These are phyloP conservation scores for Allophyes oxyacanthae DNA, from an alignment of 2,888 invertebrate species.

Conservation along the genomic window DNA sequence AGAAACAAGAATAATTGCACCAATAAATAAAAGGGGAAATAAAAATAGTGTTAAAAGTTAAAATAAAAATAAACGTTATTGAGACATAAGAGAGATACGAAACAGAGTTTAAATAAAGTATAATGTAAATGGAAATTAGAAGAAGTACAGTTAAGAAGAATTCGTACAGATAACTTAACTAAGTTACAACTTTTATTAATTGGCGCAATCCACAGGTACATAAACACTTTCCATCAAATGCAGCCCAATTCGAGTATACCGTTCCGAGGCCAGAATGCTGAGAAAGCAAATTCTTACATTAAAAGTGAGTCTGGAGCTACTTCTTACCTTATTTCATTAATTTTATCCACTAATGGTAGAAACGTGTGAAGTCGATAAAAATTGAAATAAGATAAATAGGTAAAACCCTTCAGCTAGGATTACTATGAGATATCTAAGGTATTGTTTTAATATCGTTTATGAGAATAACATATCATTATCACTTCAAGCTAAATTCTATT, in stretches of 20 bases:
- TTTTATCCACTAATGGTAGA: slow-evolving; percentile 63
- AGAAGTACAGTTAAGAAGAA: slow-evolving; percentile 21
- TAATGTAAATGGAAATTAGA: slow-evolving; percentile 38
- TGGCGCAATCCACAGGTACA: slow-evolving; percentile 86
- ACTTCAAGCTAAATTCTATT: slow-evolving; percentile 77
- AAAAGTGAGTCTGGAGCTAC: slow-evolving; percentile 68
- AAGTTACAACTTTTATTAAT: slow-evolving; percentile 68
- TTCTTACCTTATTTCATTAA: slow-evolving; percentile 69
- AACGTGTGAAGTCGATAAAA: slow-evolving; percentile 63
- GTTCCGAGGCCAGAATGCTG: slow-evolving; percentile 72
- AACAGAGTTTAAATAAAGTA: slow-evolving; percentile 43
- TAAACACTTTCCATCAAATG: slow-evolving; percentile 74
- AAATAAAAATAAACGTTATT: slow-evolving; percentile 36
- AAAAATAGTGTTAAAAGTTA: slow-evolving; percentile 27
- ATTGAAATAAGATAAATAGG: slow-evolving; percentile 71
- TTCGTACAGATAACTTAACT: slow-evolving; percentile 31
- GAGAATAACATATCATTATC: slow-evolving; percentile 76
- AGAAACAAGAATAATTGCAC: slow-evolving; percentile 74
- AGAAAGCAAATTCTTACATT: slow-evolving; percentile 72
- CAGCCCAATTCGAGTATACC: slow-evolving; percentile 70
- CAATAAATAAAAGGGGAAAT: slow-evolving; percentile 73
- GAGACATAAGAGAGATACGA: slow-evolving; percentile 29
- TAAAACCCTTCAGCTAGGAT: slow-evolving; percentile 68
- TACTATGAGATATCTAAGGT: slow-evolving; percentile 74
- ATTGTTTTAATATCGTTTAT: slow-evolving; percentile 74